Evolutionary conservation across 2,888 invertebrate genomes (phyloP), one percentile per base, ranked within the genome.

Genomic region (Cephus runcator): DNA sequence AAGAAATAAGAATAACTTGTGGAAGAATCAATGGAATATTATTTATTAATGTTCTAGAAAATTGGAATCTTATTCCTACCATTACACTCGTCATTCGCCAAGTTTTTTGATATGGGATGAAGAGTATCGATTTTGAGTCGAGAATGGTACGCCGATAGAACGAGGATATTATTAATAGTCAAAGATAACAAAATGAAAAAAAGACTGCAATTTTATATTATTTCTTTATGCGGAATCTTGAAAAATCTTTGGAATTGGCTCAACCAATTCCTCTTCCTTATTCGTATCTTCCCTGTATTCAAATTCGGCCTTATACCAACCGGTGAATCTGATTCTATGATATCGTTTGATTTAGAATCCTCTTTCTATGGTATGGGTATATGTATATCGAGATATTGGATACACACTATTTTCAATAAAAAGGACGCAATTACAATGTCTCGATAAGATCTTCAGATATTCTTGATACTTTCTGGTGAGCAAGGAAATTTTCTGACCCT

Each of bases 251-350:
- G 15, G 40, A 56, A 56, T 56, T 23, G 56, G 56, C 23, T 56
- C 23, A 56, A 56, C 56, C 56, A 56, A 56, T 56, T 56, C 2
- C 56, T 56, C 23, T 23, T 56, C 73, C 73, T 75, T 36, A 36
- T 68, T 35, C 73, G 56, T n/a, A 69, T 71, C 69, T 76, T 74
- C 36, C 69, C 76, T 80, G 73, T 77, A 83, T 84, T 82, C 75
- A 80, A 82, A 84, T 83, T 80, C 78, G 76, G 73, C 75, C 78
- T 76, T 71, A 78, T 79, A 69, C 75, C 75, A 79, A 81, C 75
- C 68, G n/a, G 36, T 35, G 77, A 77, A 79, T 81, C 79, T 69
- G 74, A 81, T 79, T 75, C 73, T 76, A 76, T 68, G 80, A 79
- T 78, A 76, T 71, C 68, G 56, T 76, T 77, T 75, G 75, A 77